A percentile compares a stretch with the other conserved stretches of the same genome.
phyloP scores from a whole-genome alignment of 2,797 vertebrate genomes.

The Onychomys arenicola region DNA sequence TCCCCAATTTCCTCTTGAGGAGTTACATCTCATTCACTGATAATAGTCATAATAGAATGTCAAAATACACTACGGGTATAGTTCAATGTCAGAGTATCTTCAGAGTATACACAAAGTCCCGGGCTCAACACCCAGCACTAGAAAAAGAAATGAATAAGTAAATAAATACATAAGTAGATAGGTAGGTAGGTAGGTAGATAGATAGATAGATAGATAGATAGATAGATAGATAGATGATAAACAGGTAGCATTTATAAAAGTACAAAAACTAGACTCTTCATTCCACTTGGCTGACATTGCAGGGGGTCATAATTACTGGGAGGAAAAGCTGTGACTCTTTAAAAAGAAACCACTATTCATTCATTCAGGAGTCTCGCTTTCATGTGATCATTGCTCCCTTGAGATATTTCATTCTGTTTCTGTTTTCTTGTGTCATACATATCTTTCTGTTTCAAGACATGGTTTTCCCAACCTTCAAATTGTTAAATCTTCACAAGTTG shows the following conservation, averaged over 20 bases:
- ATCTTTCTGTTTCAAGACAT: not conserved
- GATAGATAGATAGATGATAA: not conserved
- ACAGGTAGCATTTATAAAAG: not conserved
- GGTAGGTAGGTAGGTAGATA: not conserved
- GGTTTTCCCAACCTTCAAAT: not conserved
- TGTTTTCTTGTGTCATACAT: not conserved
- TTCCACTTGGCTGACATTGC: not conserved
- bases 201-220: not conserved
- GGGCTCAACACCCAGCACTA: not conserved
- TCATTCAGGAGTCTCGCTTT: not conserved
- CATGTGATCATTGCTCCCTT: not conserved
- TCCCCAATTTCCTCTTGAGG: not conserved
- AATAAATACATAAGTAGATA: not conserved
- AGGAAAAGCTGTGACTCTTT: not conserved
- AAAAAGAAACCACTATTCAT: not conserved
- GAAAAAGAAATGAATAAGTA: not conserved
- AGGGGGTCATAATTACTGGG: not conserved
- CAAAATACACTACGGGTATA: not conserved
- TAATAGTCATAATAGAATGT: not conserved
- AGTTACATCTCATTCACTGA: conserved; percentile 5
- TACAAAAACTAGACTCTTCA: not conserved
- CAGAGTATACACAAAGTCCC: not conserved
- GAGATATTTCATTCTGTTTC: conserved; percentile 8
- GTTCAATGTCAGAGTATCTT: not conserved
- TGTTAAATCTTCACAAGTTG: not conserved